Conservation (phyloP, 2,797 vertebrate genomes). For the Hippoglossus hippoglossus region DNA sequence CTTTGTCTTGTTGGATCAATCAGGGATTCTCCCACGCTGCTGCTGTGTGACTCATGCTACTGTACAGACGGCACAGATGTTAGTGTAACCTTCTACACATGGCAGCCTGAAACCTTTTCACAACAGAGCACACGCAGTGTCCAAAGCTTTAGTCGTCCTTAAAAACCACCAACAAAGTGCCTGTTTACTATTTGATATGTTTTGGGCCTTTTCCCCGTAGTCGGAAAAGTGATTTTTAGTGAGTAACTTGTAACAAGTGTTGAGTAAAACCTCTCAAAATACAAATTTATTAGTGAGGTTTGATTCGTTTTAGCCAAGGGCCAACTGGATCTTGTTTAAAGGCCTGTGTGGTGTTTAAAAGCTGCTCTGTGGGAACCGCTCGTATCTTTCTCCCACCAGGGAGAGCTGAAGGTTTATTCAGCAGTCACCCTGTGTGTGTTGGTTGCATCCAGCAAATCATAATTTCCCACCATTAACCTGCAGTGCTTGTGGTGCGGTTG, state of each 20-base stretch:
- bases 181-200: not conserved
- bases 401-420: slow-evolving; percentile 49
- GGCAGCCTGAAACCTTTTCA: not conserved
- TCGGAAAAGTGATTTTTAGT: slow-evolving; percentile 1
- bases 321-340: slow-evolving; percentile 20
- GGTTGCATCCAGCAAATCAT: slow-evolving; percentile 64
- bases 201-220: not conserved
- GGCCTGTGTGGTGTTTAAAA: slow-evolving; percentile 17
- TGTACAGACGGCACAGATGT: not conserved
- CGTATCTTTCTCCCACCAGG: slow-evolving; percentile 12
- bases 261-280: slow-evolving; percentile 1
- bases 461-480: slow-evolving; percentile 79
- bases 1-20: not conserved
- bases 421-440: slow-evolving; percentile 33
- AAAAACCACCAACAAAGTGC: not conserved
- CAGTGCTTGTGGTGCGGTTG: slow-evolving; percentile 73
- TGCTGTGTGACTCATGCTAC: not conserved
- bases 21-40: not conserved
- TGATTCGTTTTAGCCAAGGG: slow-evolving; percentile 10
- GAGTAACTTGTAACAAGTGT: not conserved
- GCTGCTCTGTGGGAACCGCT: slow-evolving; percentile 1
- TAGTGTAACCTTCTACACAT: not conserved
- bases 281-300: slow-evolving; percentile 10
- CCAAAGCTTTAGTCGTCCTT: not conserved
- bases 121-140: not conserved